Evolutionary conservation across 2,888 invertebrate genomes (phyloP).

Genomic region (Chrysina gloriosa): DNA sequence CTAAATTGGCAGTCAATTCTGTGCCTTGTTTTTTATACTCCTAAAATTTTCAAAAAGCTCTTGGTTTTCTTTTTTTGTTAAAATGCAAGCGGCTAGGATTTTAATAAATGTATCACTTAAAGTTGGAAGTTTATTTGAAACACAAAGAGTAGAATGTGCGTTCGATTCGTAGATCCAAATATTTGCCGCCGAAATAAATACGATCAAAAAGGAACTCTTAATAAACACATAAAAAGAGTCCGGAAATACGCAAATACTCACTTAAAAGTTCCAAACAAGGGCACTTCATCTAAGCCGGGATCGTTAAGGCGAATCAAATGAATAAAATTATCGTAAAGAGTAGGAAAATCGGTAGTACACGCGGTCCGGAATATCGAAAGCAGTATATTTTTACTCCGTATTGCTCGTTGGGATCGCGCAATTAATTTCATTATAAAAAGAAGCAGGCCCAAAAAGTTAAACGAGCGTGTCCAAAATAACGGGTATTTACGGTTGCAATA

Average conservation of each 20-base stretch:
- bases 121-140: too few relatives aligned
- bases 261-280: slow-evolving; percentile 22
- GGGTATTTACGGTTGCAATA: slow-evolving; percentile 24
- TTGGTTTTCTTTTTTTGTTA: too few relatives aligned
- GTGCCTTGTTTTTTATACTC: too few relatives aligned
- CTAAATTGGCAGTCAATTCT: too few relatives aligned
- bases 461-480: slow-evolving; percentile 24
- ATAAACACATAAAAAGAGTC: slow-evolving; percentile 27
- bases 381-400: slow-evolving; percentile 24
- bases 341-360: slow-evolving; percentile 23
- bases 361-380: slow-evolving; percentile 20
- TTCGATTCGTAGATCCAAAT: background rate
- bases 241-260: slow-evolving; percentile 13
- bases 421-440: slow-evolving; percentile 29
- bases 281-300: slow-evolving; percentile 26
- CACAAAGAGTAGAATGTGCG: background rate
- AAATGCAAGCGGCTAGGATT: too few relatives aligned
- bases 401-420: slow-evolving; percentile 17
- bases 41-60: too few relatives aligned
- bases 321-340: slow-evolving; percentile 30
- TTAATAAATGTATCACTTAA: too few relatives aligned
- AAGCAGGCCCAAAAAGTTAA: slow-evolving; percentile 20
- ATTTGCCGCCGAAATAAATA: background rate
- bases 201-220: slow-evolving; percentile 14
- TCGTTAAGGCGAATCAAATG: slow-evolving; percentile 29